Base-by-base conservation (phyloP, 2,113 vertebrate species). In the Osmerus eperlanus region DNA sequence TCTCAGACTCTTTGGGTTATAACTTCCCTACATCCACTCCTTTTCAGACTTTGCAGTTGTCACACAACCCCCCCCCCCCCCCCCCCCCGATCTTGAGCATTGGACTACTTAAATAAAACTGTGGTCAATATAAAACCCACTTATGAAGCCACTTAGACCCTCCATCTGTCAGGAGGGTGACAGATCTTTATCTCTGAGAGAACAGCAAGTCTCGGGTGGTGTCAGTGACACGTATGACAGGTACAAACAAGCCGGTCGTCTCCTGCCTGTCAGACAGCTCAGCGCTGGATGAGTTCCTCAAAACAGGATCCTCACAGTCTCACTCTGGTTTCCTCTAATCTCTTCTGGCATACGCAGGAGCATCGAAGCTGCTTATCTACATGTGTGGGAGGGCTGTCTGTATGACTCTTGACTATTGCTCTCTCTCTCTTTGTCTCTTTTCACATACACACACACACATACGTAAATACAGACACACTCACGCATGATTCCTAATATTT, bases 191-290 rank as follows among this genome's bases (percentile, higher is more conserved):
- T 47, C 41, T 47, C 41, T 9, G 41, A 47, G 41, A 47, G 41
- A 47, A 47, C 47, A 71, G 74, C 6, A 29, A 63, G 53, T 12
- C 11, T 60, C 41, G 0, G 68, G 77, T 76, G 19, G 67, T 77
- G 66, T 78, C 74, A 28, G 72, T 84, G 83, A 81, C 78, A 82
- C 75, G 83, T 84, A 74, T 83, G 81, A 86, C 75, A 81, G 74
- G 64, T 86, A 84, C 81, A 86, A 89, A 86, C 68, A 80, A 82
- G 81, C 65, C 60, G 68, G 78, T 62, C 60, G 71, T 8, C 68
- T 77, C 62, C 36, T n/a, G 73, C 73, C 77, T 83, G 72, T 71
- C 77, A 74, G 67, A 76, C 25, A 77, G 70, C 41, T 78, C 70
- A 84, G 61, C 55, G 70, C 71, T 77, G 75, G 60, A 77, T 80